Evolutionary conservation across 2,888 invertebrate genomes (phyloP).

Genomic region (Drosophila yooni): DNA sequence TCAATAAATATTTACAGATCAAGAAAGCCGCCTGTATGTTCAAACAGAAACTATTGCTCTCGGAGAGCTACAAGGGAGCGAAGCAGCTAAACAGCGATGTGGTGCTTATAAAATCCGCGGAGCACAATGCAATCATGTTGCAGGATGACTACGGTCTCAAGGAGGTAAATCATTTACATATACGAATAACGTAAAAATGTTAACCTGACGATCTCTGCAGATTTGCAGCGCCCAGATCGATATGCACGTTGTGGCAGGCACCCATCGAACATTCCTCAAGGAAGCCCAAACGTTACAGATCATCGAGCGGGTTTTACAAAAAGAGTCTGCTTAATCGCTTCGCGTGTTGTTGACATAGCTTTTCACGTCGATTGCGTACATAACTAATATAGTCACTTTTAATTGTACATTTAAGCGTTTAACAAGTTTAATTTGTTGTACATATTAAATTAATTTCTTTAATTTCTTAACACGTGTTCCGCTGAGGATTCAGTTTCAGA

Average conservation of each 20-base stretch:
- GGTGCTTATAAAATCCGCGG: conserved; percentile 93
- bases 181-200: not conserved
- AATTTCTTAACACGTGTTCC: conserved; percentile 4
- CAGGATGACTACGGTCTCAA: conserved; percentile 94
- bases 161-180: conserved; percentile 86
- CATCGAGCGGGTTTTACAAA: conserved; percentile 86
- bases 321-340: conserved; percentile 36
- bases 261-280: conserved; percentile 94
- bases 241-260: conserved; percentile 90
- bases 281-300: conserved; percentile 89
- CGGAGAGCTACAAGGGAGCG: conserved; percentile 90
- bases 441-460: conserved; percentile 17
- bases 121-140: conserved; percentile 92
- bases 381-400: conserved; percentile 23
- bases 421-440: conserved; percentile 16
- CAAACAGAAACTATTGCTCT: conserved; percentile 92
- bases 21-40: conserved; percentile 91
- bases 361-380: conserved; percentile 16
- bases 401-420: conserved; percentile 21
- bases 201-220: conserved; percentile 85
- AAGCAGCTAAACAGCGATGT: conserved; percentile 89
- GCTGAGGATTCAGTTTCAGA: not conserved
- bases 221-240: conserved; percentile 88
- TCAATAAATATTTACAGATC: conserved; percentile 83
- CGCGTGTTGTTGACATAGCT: conserved; percentile 18